Evolutionary conservation across 1,140 invertebrate species (phyloP).

Genomic region (Cydia pomonella): DNA sequence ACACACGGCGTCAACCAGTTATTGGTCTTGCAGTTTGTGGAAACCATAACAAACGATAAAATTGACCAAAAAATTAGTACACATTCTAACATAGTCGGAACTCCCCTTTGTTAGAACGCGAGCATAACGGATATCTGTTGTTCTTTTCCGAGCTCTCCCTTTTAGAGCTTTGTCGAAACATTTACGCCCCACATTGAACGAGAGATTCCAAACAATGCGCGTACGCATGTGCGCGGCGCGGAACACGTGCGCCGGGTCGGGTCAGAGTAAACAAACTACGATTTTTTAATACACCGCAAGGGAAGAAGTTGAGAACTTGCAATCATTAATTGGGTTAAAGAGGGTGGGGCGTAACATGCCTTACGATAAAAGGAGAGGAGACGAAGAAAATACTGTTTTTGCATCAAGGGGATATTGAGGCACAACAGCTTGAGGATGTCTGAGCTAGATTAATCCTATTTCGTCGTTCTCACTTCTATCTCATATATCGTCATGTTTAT

Average conservation of each 20-base stretch:
- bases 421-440: too few relatives aligned
- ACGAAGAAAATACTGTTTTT: not conserved
- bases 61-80: not conserved
- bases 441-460: not conserved
- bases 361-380: not conserved
- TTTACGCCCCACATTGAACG: conserved; percentile 76
- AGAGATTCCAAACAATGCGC: conserved; percentile 75
- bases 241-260: conserved; percentile 69
- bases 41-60: not conserved
- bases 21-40: not conserved
- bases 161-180: conserved; percentile 77
- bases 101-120: conserved; percentile 37
- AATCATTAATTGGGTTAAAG: conserved; percentile 24
- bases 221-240: conserved; percentile 56
- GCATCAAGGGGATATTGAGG: not conserved
- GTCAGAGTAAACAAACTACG: conserved; percentile 63
- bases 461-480: not conserved
- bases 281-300: conserved; percentile 39
- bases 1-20: too few relatives aligned
- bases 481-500: not conserved
- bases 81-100: conserved; percentile 6
- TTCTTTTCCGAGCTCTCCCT: conserved; percentile 70
- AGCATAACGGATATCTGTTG: conserved; percentile 63
- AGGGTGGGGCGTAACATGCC: not conserved
- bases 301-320: not conserved